Conservation (phyloP, 1,140 invertebrate genomes). For the Batillaria attramentaria region DNA sequence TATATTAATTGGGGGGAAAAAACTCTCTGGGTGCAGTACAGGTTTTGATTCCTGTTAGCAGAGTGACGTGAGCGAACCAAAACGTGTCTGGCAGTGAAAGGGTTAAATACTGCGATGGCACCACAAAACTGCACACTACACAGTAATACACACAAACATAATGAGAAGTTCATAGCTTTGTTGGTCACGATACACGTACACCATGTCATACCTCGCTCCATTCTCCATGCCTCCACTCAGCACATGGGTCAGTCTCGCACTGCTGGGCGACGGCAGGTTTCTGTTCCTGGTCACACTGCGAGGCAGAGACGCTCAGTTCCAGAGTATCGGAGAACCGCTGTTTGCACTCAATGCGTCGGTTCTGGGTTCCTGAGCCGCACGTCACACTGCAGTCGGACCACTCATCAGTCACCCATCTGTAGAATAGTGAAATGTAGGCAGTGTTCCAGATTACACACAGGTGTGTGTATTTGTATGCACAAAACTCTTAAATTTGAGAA, state of each 20-base stretch:
- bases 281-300: slow-evolving; percentile 72
- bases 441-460: too few relatives aligned
- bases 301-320: slow-evolving; percentile 54
- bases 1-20: too few relatives aligned
- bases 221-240: slow-evolving; percentile 80
- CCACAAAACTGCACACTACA: not conserved
- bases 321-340: slow-evolving; percentile 47
- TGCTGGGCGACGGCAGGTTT: slow-evolving; percentile 77
- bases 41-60: too few relatives aligned
- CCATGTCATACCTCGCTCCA: slow-evolving; percentile 80
- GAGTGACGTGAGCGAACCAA: not conserved
- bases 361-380: slow-evolving; percentile 74
- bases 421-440: slow-evolving; percentile 32
- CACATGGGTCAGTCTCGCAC: slow-evolving; percentile 78
- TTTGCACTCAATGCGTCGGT: slow-evolving; percentile 69
- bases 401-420: slow-evolving; percentile 62
- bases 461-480: too few relatives aligned
- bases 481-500: too few relatives aligned
- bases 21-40: too few relatives aligned
- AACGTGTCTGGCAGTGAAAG: too few relatives aligned
- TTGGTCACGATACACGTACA: not conserved
- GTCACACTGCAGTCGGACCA: slow-evolving; percentile 72
- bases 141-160: not conserved
- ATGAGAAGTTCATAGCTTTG: not conserved
- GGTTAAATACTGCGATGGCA: not conserved